Base-by-base conservation (phyloP, 2,888 invertebrate genomes). In the Syritta pipiens region DNA sequence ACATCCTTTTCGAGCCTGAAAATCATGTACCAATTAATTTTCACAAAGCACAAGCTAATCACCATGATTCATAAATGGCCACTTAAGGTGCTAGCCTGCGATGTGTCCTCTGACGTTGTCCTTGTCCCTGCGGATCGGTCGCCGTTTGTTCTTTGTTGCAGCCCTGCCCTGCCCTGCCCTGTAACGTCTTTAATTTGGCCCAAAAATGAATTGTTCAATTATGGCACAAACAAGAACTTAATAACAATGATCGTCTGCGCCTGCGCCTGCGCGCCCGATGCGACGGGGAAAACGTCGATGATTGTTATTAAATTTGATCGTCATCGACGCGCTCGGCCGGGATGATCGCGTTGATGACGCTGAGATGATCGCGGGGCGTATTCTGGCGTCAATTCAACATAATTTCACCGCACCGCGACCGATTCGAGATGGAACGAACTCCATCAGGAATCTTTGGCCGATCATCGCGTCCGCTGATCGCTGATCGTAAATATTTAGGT, bases 401-500 rank as follows among this genome's bases (percentile, higher is more conserved):
- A 65, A 77, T 71, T 71, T 71, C 69, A 49, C 30, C 32, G 48
- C 9, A 55, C 26, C 22, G 37, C n/a, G 57, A 48, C 48, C 28
- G n/a, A 48, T 49, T 53, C 28, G 42, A 32, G 24, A 26, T 46
- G 51, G 4, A 3, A 10, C 24, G 67, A 82, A 82, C 83, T 82
- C 83, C 82, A 59, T 83, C 44, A 24, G 22, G n/a, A 4, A 53
- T 51, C 63, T 28, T 19, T 37, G 6, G 20, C 42, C 57, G 37
- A 51, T 63, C 53, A 55, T 35, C 55, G 60, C 65, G 60, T 30
- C 62, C n/a, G n/a, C 65, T 48, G 77, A 77, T 79, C 62, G 79
- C 24, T 51, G 81, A 84, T 84, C 84, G 83, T 85, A 84, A 84
- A 84, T 83, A 77, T 84, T 83, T 83, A 84, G 86, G 86, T 86